phyloP scores from a whole-genome alignment of 92 coral and sea anemone genomes.

The Bergia sp. region DNA sequence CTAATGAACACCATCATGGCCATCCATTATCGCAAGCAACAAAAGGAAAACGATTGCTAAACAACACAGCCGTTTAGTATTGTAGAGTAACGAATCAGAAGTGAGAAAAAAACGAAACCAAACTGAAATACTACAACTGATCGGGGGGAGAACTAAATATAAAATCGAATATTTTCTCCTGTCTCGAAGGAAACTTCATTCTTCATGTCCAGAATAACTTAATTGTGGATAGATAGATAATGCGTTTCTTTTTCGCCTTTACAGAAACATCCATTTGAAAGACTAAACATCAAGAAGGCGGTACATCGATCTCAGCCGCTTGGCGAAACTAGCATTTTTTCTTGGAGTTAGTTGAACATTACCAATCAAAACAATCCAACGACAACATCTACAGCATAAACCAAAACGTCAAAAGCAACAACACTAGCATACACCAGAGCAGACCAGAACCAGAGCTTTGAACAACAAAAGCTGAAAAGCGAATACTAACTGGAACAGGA shows the following conservation, averaged over 20 bases:
- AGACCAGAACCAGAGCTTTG: no score
- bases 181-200: background rate
- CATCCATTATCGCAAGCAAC: background rate
- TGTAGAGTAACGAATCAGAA: no score
- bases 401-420: background rate
- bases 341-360: background rate
- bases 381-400: background rate
- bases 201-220: background rate
- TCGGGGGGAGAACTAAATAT: background rate
- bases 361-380: background rate
- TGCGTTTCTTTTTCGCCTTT: background rate
- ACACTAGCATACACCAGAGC: background rate
- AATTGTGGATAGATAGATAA: no score
- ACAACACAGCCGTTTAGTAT: no score
- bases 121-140: background rate
- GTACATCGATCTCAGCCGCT: background rate
- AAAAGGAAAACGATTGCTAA: background rate
- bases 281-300: background rate
- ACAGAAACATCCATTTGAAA: background rate
- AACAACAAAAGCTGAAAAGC: background rate
- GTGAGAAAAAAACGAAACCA: background rate
- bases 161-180: background rate
- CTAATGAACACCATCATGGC: no score
- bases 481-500: background rate
- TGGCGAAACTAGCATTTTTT: background rate